These are phyloP conservation scores for Crenuchus spilurus DNA, from an alignment of 2,797 vertebrate species.

Conservation along the genomic window DNA sequence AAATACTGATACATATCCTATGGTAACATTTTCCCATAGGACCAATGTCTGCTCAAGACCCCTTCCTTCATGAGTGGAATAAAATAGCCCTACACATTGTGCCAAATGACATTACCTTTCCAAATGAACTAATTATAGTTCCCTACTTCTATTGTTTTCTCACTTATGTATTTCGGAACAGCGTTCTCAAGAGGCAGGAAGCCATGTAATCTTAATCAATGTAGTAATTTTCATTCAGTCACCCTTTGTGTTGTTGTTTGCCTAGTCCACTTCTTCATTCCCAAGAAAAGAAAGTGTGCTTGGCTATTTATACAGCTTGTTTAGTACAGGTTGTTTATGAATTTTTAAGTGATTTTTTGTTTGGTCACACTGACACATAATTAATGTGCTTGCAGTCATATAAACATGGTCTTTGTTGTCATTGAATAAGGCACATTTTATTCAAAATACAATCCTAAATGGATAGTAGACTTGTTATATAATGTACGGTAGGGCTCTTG, in stretches of 20 bases:
- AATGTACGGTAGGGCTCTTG: too few relatives aligned
- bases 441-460: too few relatives aligned
- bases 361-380: neutral
- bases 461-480: too few relatives aligned
- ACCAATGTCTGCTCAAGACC: neutral
- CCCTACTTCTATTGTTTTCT: neutral
- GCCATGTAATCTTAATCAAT: neutral
- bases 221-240: neutral
- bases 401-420: neutral
- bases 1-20: neutral
- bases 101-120: slow-evolving; percentile 2
- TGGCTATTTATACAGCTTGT: slow-evolving; percentile 1
- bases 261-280: neutral
- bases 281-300: neutral
- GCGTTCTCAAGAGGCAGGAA: neutral
- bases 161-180: neutral
- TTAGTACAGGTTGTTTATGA: neutral
- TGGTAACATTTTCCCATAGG: neutral
- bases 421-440: neutral
- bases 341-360: neutral
- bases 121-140: slow-evolving; percentile 1
- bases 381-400: neutral
- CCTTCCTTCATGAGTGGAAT: neutral
- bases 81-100: neutral
- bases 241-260: slow-evolving; percentile 2